Percentiles rank a stretch among this genome's conserved stretches.
Conservation (phyloP, 2,888 invertebrate genomes). For the Seira ritae region DNA sequence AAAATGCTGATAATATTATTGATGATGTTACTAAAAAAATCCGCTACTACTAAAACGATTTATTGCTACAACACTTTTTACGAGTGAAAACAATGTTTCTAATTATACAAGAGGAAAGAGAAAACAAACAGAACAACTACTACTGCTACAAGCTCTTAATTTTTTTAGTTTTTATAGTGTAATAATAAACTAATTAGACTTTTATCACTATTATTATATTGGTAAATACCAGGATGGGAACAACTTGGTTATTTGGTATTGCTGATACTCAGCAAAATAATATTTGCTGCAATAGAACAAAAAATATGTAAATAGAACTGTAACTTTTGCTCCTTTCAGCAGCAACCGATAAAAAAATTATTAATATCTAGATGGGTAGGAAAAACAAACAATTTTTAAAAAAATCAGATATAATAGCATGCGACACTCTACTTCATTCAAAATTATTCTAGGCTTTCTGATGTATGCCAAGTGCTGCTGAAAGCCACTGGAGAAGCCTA, state of each 20-base stretch:
- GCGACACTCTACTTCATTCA: no score
- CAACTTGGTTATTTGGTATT: conserved; percentile 62
- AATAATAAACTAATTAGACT: conserved; percentile 1
- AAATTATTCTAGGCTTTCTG: no score
- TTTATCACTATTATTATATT: conserved; percentile 6
- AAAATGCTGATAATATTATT: no score
- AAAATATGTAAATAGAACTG: neutral
- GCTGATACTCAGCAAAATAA: conserved; percentile 47
- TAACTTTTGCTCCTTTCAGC: no score
- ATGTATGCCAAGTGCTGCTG: no score
- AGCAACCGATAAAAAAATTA: neutral
- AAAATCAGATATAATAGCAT: no score
- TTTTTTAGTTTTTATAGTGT: conserved; percentile 3
- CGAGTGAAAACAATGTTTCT: neutral
- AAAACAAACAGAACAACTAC: conserved; percentile 12
- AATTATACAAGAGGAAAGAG: neutral
- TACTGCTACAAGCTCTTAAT: conserved; percentile 17
- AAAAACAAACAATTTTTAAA: conserved; percentile 9
- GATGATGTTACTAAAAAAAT: no score
- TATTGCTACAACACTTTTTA: conserved; percentile 10
- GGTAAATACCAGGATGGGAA: conserved; percentile 53
- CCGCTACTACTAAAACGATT: neutral
- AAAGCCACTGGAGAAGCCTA: no score
- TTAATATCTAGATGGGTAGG: neutral
- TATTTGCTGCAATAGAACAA: conserved; percentile 9